A percentile compares a stretch with the other conserved stretches of the same genome.
Evolutionary conservation across 2,113 vertebrate species (phyloP).

Genomic region (Phyllostomus hastatus): DNA sequence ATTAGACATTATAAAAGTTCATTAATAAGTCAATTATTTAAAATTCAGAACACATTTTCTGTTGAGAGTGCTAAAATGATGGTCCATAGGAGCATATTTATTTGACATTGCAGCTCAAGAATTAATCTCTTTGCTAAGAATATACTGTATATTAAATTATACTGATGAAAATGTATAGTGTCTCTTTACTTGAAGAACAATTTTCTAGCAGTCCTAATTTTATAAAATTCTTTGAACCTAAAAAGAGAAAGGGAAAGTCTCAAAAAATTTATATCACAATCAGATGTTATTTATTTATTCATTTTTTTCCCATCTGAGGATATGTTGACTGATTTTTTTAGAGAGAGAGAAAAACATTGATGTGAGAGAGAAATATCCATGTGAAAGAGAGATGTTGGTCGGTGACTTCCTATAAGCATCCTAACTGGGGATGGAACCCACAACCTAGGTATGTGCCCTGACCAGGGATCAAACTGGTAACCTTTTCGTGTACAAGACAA

Average conservation of each 20-base stretch:
- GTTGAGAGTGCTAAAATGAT: slow-evolving; percentile 1
- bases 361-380: too few species aligned
- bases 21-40: slow-evolving; percentile 18
- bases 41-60: slow-evolving; percentile 27
- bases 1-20: not conserved
- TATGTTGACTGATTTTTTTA: too few species aligned
- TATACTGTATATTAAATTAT: not conserved
- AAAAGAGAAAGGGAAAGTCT: not conserved
- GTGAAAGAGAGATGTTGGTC: too few species aligned
- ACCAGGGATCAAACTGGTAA: too few species aligned
- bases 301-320: too few species aligned
- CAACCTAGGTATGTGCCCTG: too few species aligned
- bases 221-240: not conserved
- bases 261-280: not conserved
- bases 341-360: too few species aligned
- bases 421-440: too few species aligned
- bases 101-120: not conserved
- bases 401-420: too few species aligned
- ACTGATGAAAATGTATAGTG: not conserved
- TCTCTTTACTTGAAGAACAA: not conserved
- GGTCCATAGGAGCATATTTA: not conserved
- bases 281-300: not conserved
- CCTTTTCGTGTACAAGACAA: too few species aligned
- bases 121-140: slow-evolving; percentile 3
- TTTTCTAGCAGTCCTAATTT: slow-evolving; percentile 8